These are phyloP conservation scores for Drosophila ustulata DNA, from an alignment of 2,888 invertebrate genomes.

Conservation along the genomic window DNA sequence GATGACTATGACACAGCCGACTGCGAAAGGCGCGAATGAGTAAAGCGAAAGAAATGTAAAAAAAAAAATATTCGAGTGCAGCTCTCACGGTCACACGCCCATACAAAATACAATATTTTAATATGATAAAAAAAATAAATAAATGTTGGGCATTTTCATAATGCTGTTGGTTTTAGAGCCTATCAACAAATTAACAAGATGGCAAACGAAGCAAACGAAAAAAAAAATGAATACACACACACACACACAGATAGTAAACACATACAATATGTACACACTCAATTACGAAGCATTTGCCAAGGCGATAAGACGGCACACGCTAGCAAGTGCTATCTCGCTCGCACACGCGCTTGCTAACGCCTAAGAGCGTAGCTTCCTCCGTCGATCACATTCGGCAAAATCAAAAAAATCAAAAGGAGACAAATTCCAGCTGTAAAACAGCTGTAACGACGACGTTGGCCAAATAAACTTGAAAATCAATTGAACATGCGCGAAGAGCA, in stretches of 20 bases:
- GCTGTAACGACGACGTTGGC: constrained; percentile 37
- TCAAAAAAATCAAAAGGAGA: constrained; percentile 22
- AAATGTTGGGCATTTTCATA: constrained; percentile 4
- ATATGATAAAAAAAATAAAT: constrained; percentile 18
- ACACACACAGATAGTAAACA: background rate
- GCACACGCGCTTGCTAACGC: constrained; percentile 1
- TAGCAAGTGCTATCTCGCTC: background rate
- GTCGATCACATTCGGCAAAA: constrained; percentile 12
- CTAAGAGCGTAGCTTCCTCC: constrained; percentile 14
- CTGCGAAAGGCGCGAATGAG: constrained; percentile 25
- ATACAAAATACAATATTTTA: constrained; percentile 14
- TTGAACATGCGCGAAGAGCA: constrained; percentile 31
- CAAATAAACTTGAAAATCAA: constrained; percentile 60
- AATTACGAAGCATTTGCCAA: constrained; percentile 28
- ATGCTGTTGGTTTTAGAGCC: background rate
- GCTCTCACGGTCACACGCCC: constrained; percentile 21
- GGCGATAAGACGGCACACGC: constrained; percentile 22
- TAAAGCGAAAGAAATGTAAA: constrained; percentile 39
- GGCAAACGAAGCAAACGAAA: background rate
- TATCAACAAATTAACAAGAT: constrained; percentile 12
- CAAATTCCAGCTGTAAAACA: constrained; percentile 52
- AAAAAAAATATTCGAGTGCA: constrained; percentile 22
- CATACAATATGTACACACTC: constrained; percentile 1
- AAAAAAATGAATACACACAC: background rate
- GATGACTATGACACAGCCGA: constrained; percentile 26